These are phyloP conservation scores for Sisor rabdophorus DNA, from an alignment of 2,113 vertebrate species.

Conservation along the genomic window DNA sequence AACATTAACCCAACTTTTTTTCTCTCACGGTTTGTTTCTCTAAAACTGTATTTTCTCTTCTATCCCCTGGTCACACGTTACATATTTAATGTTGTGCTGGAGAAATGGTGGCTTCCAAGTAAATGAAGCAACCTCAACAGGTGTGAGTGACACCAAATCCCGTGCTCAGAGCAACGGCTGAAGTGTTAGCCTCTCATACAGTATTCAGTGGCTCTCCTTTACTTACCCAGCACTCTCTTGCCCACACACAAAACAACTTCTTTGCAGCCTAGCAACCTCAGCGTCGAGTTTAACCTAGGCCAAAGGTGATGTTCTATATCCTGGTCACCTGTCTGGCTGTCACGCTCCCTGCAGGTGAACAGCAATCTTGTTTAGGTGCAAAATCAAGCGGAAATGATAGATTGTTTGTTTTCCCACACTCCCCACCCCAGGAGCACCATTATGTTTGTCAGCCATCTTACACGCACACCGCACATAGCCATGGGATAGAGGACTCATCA, in stretches of 20 bases:
- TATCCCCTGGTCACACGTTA: slow-evolving; percentile 30
- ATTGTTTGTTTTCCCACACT: slow-evolving; percentile 83
- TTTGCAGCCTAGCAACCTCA: slow-evolving; percentile 63
- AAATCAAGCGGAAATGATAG: slow-evolving; percentile 85
- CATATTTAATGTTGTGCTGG: slow-evolving; percentile 46
- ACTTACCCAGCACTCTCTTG: slow-evolving; percentile 54
- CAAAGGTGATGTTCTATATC: slow-evolving; percentile 65
- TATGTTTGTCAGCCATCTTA: neutral
- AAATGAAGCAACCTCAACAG: slow-evolving; percentile 54
- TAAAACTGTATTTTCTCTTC: slow-evolving; percentile 7
- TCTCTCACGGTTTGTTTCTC: neutral
- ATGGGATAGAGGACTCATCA: slow-evolving; percentile 66
- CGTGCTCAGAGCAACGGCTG: neutral
- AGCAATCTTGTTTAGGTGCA: slow-evolving; percentile 71
- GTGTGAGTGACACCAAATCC: slow-evolving; percentile 39
- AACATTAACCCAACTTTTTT: neutral
- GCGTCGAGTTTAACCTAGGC: slow-evolving; percentile 62
- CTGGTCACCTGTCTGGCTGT: slow-evolving; percentile 63
- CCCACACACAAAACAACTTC: slow-evolving; percentile 50
- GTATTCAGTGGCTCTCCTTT: slow-evolving; percentile 47
- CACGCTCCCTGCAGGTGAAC: slow-evolving; percentile 79
- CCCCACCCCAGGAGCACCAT: slow-evolving; percentile 21
- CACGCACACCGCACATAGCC: slow-evolving; percentile 7
- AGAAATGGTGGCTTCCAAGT: slow-evolving; percentile 22
- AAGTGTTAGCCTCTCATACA: slow-evolving; percentile 37